Conservation (phyloP, 2,888 invertebrate genomes). For the Macaria liturata region DNA sequence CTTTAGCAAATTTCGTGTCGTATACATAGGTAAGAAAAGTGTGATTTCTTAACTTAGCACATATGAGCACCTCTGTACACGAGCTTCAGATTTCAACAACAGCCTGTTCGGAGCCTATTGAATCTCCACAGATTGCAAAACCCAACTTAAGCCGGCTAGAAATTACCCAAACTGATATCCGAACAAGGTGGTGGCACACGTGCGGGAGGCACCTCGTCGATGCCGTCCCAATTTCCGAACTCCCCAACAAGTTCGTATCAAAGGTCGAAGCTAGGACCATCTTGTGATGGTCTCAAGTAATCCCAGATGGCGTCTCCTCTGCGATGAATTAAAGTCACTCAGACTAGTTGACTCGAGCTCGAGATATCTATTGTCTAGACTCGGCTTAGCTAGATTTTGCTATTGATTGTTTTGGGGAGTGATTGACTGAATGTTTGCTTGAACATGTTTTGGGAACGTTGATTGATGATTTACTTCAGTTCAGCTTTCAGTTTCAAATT, state of each 20-base stretch:
- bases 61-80: no score
- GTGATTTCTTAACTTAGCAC: no score
- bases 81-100: no score
- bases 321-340: conserved; percentile 67
- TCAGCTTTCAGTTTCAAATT: no score
- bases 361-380: conserved; percentile 48
- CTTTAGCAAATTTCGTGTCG: no score
- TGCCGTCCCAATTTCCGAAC: conserved; percentile 39
- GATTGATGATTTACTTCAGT: no score
- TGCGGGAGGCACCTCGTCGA: conserved; percentile 28
- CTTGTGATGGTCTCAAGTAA: conserved; percentile 65
- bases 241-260: conserved; percentile 57
- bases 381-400: conserved; percentile 31
- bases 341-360: conserved; percentile 51
- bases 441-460: background rate
- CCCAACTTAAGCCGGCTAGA: no score
- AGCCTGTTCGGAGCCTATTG: no score
- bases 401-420: conserved; percentile 30
- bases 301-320: conserved; percentile 63
- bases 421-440: conserved; percentile 5
- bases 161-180: conserved; percentile 25
- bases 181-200: conserved; percentile 28
- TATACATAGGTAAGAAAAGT: no score
- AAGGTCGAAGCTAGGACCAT: conserved; percentile 52
- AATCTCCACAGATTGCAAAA: no score